Conservation (phyloP, 2,797 vertebrate species). For the Psittacula derbiana region DNA sequence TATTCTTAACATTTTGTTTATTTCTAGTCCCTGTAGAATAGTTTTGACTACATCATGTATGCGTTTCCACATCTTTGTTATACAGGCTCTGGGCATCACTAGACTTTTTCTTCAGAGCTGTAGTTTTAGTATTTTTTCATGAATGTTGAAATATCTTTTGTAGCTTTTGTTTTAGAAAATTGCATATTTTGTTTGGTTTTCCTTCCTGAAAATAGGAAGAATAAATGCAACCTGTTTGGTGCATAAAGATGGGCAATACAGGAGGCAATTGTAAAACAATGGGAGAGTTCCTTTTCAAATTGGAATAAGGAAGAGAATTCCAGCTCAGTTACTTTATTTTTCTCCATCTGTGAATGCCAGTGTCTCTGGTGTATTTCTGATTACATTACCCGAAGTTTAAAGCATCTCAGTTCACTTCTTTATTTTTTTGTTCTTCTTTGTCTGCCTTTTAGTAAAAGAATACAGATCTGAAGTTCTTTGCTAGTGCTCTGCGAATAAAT, state of each 20-base stretch:
- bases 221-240: background rate
- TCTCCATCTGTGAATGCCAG: background rate
- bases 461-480: background rate
- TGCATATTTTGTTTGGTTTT: background rate
- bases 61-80: background rate
- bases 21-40: background rate
- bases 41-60: background rate
- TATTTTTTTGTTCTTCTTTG: background rate
- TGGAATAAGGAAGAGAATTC: background rate
- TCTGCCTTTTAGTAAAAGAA: background rate
- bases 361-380: background rate
- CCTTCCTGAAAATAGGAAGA: background rate
- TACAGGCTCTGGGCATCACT: background rate
- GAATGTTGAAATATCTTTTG: background rate
- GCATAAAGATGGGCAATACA: background rate
- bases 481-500: background rate
- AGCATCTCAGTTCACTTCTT: background rate
- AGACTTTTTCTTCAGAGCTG: background rate
- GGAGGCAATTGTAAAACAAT: background rate
- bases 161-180: background rate
- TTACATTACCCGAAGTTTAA: background rate
- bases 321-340: background rate
- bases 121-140: background rate
- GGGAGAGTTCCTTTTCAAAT: background rate
- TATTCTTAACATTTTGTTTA: background rate